A percentile compares a stretch with the other conserved stretches of the same genome.
Conservation (phyloP, 2,113 vertebrate genomes). For the Sceloporus undulatus region DNA sequence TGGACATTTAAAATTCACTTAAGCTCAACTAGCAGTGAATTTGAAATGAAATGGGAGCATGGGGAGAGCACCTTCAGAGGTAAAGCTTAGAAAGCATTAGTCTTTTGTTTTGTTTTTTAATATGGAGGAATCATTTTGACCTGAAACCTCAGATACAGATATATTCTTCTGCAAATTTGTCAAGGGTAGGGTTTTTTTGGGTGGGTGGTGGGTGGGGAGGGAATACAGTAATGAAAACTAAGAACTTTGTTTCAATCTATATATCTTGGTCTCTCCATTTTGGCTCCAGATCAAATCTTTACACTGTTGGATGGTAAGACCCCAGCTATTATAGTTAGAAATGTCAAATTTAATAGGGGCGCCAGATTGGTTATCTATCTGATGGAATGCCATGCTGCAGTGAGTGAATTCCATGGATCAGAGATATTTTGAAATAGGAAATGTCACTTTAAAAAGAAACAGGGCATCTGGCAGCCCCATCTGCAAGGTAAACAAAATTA, state of each 20-base stretch:
- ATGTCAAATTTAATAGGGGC: not conserved
- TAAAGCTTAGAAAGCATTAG: not conserved
- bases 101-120: not conserved
- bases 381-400: not conserved
- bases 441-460: not conserved
- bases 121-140: not conserved
- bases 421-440: not conserved
- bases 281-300: not conserved
- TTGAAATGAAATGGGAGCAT: not conserved
- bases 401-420: no score
- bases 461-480: not conserved
- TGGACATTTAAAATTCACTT: accelerated
- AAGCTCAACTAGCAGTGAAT: accelerated
- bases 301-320: not conserved
- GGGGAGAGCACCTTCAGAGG: not conserved
- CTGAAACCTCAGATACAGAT: not conserved
- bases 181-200: not conserved
- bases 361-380: not conserved
- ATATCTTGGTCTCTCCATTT: not conserved
- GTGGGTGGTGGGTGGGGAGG: not conserved
- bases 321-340: not conserved
- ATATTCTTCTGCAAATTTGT: not conserved
- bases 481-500: not conserved
- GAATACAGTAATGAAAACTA: not conserved
- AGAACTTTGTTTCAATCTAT: not conserved